Evolutionary conservation across 2,888 invertebrate genomes (phyloP), one percentile per base, ranked within the genome.

Genomic region (Andrena hattorfiana): DNA sequence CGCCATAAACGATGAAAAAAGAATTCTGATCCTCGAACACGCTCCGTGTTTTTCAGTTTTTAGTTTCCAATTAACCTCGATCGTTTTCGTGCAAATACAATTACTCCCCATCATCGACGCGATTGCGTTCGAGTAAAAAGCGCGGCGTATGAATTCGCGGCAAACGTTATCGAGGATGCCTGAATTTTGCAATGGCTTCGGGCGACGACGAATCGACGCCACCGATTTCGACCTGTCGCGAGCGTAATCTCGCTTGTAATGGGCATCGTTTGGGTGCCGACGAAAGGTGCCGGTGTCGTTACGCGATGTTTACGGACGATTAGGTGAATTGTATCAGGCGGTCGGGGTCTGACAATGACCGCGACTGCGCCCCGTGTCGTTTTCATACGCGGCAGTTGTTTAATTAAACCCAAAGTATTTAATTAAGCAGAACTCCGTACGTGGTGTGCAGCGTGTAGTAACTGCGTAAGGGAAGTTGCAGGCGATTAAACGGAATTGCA

Each of bases 341-440:
- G 49, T 26, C 7, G 48, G 23, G 51, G 13, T 70, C 63, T 16
- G 35, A 20, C 13, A 42, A 63, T 13, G 49, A n/a, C 7, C 71
- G 49, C 63, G 20, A 16, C 26, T 42, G 8, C 23, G 0, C 30
- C 10, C 23, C 16, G 63, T 30, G 26, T 30, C 70, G 79, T 79
- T 81, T 76, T 83, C 87, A 63, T 75, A 64, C 66, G 30, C 13
- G 64, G 28, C 35, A 28, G 67, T 49, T 54, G 79, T 80, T 87
- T 83, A 80, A 87, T 85, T 84, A 84, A 83, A 79, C 69, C 75
- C 42, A 79, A 78, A 87, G 84, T 85, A 87, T 85, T 87, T 80
- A 83, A 87, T 87, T 87, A 87, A 87, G 79, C 73, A 54, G 68
- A 72, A 63, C 67, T 62, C 49, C 51, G 71, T 66, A 62, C 75